phyloP scores from a whole-genome alignment of 1,140 invertebrate species.

The Trichogramma pretiosum region DNA sequence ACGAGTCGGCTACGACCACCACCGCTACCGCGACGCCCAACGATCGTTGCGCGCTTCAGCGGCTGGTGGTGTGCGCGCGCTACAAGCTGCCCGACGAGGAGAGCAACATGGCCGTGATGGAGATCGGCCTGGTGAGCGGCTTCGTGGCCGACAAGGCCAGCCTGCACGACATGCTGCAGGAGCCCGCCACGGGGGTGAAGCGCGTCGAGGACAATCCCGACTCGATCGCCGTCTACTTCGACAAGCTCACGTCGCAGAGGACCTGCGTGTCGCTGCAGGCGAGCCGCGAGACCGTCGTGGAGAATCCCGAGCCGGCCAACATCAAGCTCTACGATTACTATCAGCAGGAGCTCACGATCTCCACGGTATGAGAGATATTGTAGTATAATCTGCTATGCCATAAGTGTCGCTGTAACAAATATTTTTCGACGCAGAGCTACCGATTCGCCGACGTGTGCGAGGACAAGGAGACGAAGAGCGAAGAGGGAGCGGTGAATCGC shows the following conservation, averaged over 20 bases:
- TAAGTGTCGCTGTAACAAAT: not conserved
- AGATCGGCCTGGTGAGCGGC: constrained; percentile 57
- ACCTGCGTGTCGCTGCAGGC: constrained; percentile 45
- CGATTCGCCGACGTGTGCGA: constrained; percentile 28
- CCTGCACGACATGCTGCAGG: constrained; percentile 42
- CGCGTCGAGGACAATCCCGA: constrained; percentile 47
- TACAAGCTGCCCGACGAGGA: constrained; percentile 42
- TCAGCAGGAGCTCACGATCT: constrained; percentile 43
- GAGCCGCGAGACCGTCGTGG: constrained; percentile 35
- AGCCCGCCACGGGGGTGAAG: constrained; percentile 43
- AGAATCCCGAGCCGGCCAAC: constrained; percentile 51
- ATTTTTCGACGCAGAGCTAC: constrained; percentile 27
- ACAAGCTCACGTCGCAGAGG: constrained; percentile 41
- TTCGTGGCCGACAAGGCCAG: constrained; percentile 49
- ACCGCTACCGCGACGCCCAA: constrained; percentile 27
- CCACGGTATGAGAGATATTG: constrained; percentile 23
- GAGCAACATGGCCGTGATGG: constrained; percentile 58
- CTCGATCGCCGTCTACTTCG: constrained; percentile 45
- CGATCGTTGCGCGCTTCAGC: constrained; percentile 37
- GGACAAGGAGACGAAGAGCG: constrained; percentile 21
- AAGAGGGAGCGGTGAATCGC: constrained; percentile 12
- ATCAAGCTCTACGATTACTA: constrained; percentile 66
- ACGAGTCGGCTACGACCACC: constrained; percentile 31
- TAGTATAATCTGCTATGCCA: not conserved
- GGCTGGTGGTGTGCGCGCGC: constrained; percentile 35